A percentile compares a stretch with the other conserved stretches of the same genome.
Evolutionary conservation across 2,888 invertebrate species (phyloP).

Genomic region (Chalcosyrphus nemorum): DNA sequence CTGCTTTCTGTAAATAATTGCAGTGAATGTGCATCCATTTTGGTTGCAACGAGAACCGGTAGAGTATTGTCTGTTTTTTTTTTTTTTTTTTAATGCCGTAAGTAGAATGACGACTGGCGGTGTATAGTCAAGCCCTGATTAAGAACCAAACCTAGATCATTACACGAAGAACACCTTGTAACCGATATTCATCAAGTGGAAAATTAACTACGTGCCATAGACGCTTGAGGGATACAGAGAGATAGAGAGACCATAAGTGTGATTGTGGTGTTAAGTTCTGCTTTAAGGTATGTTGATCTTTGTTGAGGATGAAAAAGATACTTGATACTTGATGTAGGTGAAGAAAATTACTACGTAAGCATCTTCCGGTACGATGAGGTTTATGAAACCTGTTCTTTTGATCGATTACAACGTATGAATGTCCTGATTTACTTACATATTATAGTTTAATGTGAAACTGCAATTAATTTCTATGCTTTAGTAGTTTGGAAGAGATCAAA

Average conservation of each 20-base stretch:
- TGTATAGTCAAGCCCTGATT: constrained; percentile 71
- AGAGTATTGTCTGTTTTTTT: constrained; percentile 41
- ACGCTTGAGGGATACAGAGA: neutral
- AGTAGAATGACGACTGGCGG: constrained; percentile 44
- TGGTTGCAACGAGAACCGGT: constrained; percentile 32
- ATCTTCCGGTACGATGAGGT: neutral
- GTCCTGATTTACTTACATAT: neutral
- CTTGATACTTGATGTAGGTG: neutral
- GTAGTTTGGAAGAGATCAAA: too few relatives aligned
- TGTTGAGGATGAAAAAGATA: neutral
- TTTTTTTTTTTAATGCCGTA: constrained; percentile 30
- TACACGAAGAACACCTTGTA: constrained; percentile 67
- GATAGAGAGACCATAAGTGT: neutral
- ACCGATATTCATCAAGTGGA: constrained; percentile 70
- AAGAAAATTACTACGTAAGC: neutral
- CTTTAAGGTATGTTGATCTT: constrained; percentile 13
- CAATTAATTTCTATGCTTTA: too few relatives aligned
- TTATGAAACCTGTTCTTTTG: neutral
- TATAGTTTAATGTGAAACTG: too few relatives aligned
- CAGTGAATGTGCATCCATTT: constrained; percentile 55
- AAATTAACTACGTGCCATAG: constrained; percentile 49
- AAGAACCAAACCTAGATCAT: constrained; percentile 70
- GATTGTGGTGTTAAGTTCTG: constrained; percentile 30
- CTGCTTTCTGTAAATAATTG: constrained; percentile 64
- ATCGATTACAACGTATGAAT: neutral